Conservation (phyloP, 2,113 vertebrate species). For the Petrocephalus zakoni region DNA sequence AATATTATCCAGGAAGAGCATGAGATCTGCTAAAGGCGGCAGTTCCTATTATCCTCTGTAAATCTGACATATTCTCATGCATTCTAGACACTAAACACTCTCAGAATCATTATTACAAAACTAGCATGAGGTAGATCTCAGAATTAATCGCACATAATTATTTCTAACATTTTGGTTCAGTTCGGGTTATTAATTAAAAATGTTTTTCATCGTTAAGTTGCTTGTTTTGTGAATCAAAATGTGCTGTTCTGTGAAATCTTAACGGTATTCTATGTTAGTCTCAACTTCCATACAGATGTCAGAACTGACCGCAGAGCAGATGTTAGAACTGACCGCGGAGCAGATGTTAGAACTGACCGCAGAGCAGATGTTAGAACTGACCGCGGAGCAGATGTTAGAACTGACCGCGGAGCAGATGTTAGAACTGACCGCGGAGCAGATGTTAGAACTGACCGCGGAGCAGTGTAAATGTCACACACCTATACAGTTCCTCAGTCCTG, state of each 20-base stretch:
- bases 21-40: no score
- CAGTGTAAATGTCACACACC: conserved; percentile 55
- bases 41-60: neutral
- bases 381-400: no score
- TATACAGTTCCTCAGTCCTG: conserved; percentile 78
- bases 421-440: neutral
- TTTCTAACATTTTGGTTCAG: no score
- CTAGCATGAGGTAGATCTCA: neutral
- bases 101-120: neutral
- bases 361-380: no score
- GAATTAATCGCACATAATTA: no score
- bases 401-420: no score
- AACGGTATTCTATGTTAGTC: neutral
- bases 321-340: no score
- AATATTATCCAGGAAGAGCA: no score
- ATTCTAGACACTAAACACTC: neutral
- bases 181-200: neutral
- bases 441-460: neutral
- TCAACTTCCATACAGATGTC: neutral
- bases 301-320: no score
- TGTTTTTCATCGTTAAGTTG: neutral
- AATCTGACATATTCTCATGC: neutral
- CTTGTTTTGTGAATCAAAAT: neutral
- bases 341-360: no score
- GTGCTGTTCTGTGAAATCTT: neutral